A percentile compares a stretch with the other conserved stretches of the same genome.
These are phyloP conservation scores for Podilymbus podiceps DNA, from an alignment of 2,113 vertebrate genomes.

Conservation along the genomic window DNA sequence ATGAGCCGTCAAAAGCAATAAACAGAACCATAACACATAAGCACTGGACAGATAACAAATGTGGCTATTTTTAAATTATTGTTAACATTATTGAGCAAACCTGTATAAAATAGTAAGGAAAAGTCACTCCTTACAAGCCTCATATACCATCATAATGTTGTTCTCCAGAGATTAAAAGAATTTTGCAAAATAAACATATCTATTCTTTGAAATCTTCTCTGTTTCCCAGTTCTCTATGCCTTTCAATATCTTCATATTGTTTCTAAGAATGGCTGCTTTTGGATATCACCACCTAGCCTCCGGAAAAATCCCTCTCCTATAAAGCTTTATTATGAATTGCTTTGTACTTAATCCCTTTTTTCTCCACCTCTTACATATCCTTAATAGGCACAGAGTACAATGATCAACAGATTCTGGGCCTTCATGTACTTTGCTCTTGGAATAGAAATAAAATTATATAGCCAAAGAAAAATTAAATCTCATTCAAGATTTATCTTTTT, in stretches of 20 bases:
- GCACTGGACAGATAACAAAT: not conserved
- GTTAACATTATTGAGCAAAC: not conserved
- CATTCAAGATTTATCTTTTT: not conserved
- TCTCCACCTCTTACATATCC: not conserved
- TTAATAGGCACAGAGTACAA: not conserved
- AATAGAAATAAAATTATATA: not conserved
- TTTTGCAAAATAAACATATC: not conserved
- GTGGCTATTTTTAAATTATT: not conserved
- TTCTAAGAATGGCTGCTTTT: not conserved
- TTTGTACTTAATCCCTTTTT: not conserved
- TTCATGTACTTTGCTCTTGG: not conserved
- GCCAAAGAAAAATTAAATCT: not conserved
- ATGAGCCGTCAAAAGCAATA: not conserved
- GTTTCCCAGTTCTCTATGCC: not conserved
- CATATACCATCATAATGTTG: accelerated
- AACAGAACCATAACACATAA: not conserved
- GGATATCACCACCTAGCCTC: not conserved
- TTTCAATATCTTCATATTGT: not conserved
- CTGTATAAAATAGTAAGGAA: not conserved
- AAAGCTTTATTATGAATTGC: not conserved
- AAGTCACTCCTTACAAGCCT: not conserved
- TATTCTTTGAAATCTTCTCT: not conserved
- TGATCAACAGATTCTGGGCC: not conserved
- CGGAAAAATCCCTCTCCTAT: not conserved
- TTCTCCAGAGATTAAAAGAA: not conserved